A percentile compares a stretch with the other conserved stretches of the same genome.
These are phyloP conservation scores for Brotula barbata DNA, from an alignment of 2,797 vertebrate species.

Conservation along the genomic window DNA sequence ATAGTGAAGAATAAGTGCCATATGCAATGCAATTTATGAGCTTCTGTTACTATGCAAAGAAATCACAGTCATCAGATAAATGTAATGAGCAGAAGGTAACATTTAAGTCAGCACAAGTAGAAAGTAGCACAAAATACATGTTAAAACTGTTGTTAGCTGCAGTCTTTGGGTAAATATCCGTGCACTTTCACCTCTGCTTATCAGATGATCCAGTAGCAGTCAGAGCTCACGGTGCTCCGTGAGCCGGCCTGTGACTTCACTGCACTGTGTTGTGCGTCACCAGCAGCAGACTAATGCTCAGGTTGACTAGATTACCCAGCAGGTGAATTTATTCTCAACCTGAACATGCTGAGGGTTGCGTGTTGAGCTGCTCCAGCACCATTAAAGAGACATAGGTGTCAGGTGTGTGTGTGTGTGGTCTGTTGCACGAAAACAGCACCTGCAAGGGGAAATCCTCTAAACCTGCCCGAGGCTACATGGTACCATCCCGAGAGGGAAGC, in stretches of 20 bases:
- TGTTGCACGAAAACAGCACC: slow-evolving; percentile 12
- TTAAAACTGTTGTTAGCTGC: background rate
- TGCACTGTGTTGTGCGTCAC: slow-evolving; percentile 56
- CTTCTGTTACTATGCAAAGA: too few relatives aligned
- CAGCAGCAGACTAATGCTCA: slow-evolving; percentile 47
- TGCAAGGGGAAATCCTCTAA: slow-evolving; percentile 8
- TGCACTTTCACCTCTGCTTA: background rate
- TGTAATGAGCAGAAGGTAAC: too few relatives aligned
- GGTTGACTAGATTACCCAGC: slow-evolving; percentile 66
- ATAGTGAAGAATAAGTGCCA: too few relatives aligned
- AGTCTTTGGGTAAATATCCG: background rate
- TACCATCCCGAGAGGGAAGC: background rate
- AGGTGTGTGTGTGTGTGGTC: slow-evolving; percentile 12
- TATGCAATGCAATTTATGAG: too few relatives aligned
- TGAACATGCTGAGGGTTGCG: slow-evolving; percentile 54
- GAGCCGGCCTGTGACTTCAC: slow-evolving; percentile 40
- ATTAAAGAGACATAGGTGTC: slow-evolving; percentile 33
- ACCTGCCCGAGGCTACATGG: background rate
- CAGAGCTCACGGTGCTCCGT: slow-evolving; percentile 29
- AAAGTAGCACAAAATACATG: too few relatives aligned
- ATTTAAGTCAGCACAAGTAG: too few relatives aligned
- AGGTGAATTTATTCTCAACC: slow-evolving; percentile 69
- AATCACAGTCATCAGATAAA: too few relatives aligned
- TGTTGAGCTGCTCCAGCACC: slow-evolving; percentile 41
- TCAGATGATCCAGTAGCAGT: slow-evolving; percentile 40